Percentiles rank a stretch among this genome's conserved stretches.
Conservation (phyloP, 2,113 vertebrate genomes). For the Nesoenas mayeri region DNA sequence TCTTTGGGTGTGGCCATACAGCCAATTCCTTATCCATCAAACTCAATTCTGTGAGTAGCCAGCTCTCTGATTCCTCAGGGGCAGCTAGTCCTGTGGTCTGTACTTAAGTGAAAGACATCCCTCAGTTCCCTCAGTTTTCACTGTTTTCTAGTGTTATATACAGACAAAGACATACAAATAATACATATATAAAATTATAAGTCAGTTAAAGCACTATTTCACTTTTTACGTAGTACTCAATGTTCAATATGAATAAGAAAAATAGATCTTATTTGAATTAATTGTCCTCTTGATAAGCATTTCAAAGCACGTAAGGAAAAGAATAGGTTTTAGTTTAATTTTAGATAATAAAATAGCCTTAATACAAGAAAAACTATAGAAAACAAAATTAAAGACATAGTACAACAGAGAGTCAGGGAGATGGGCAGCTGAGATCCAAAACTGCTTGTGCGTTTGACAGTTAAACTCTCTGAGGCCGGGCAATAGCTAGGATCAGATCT, state of each 20-base stretch:
- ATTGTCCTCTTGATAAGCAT: neutral
- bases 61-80: neutral
- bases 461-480: neutral
- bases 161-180: neutral
- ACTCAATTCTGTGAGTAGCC: neutral
- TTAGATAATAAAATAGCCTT: neutral
- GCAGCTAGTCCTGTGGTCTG: neutral
- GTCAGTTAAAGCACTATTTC: neutral
- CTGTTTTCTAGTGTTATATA: neutral
- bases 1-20: neutral
- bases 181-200: neutral
- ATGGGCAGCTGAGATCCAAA: neutral
- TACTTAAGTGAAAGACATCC: neutral
- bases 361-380: neutral
- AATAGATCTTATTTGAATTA: neutral
- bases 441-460: neutral
- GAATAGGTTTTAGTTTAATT: neutral
- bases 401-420: neutral
- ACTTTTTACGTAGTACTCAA: neutral
- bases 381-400: neutral
- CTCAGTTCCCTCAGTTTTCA: neutral
- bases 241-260: neutral
- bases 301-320: neutral
- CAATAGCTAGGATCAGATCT: neutral
- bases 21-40: neutral